phyloP scores from a whole-genome alignment of 2,797 vertebrate genomes.

The Etheostoma nigrum region DNA sequence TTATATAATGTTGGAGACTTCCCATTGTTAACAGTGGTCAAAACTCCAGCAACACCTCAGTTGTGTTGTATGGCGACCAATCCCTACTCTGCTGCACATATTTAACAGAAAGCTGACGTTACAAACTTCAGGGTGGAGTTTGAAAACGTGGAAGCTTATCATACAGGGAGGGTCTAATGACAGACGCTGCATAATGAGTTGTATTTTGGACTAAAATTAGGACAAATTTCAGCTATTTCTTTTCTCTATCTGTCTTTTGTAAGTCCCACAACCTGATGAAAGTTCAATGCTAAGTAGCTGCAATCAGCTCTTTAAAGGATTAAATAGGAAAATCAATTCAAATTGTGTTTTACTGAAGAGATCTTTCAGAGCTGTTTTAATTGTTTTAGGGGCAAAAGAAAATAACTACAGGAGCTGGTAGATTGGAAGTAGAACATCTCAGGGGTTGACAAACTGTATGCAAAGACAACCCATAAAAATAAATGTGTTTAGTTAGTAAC shows the following conservation, averaged over 20 bases:
- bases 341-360: background rate
- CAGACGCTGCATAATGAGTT: background rate
- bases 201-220: background rate
- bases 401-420: background rate
- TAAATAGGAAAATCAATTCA: background rate
- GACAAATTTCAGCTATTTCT: too few relatives aligned
- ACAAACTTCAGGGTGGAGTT: too few relatives aligned
- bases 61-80: too few relatives aligned
- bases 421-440: background rate
- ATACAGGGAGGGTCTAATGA: too few relatives aligned
- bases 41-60: too few relatives aligned
- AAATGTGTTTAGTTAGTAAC: slow-evolving; percentile 15
- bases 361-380: background rate
- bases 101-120: too few relatives aligned
- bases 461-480: background rate
- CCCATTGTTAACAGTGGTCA: too few relatives aligned
- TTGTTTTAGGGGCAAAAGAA: background rate
- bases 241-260: background rate
- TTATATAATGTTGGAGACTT: too few relatives aligned
- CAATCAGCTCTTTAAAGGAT: background rate
- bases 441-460: background rate
- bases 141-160: too few relatives aligned
- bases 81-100: too few relatives aligned
- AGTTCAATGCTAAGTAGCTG: background rate
- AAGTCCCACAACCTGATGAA: too few relatives aligned